These are phyloP conservation scores for Drosophila ezoana DNA, from an alignment of 2,888 invertebrate genomes.

Conservation along the genomic window DNA sequence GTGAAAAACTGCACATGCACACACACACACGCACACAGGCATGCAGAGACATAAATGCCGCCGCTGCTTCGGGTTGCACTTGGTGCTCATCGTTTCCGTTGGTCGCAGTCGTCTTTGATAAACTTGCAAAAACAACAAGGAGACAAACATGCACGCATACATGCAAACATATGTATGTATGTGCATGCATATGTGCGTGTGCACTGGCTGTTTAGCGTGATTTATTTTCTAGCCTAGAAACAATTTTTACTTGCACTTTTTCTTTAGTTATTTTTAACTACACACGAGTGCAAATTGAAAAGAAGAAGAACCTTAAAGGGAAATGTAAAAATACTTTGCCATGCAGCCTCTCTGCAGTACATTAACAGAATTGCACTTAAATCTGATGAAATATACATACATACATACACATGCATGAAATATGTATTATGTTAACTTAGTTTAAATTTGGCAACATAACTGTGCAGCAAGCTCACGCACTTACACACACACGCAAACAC, in stretches of 20 bases:
- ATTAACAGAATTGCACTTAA: conserved; percentile 16
- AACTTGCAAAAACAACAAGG: conserved; percentile 55
- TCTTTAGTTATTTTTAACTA: conserved; percentile 68
- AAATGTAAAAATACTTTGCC: conserved; percentile 73
- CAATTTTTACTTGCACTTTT: conserved; percentile 69
- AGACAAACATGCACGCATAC: conserved; percentile 24
- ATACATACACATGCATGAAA: not conserved
- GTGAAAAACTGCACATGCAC: conserved; percentile 58
- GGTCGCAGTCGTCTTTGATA: conserved; percentile 58
- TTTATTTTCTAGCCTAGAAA: conserved; percentile 79
- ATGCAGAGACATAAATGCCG: conserved; percentile 38
- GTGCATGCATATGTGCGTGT: conserved; percentile 1
- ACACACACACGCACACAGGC: conserved; percentile 6
- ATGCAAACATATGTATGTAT: conserved; percentile 10
- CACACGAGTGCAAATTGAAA: conserved; percentile 51
- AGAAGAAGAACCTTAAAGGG: conserved; percentile 51
- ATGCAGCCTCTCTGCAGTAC: conserved; percentile 24
- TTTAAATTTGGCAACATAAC: conserved; percentile 11
- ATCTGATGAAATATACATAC: conserved; percentile 6
- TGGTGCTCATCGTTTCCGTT: conserved; percentile 56
- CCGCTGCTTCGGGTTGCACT: conserved; percentile 64
- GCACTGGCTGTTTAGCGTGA: conserved; percentile 46
- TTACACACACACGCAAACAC: conserved; percentile 6
- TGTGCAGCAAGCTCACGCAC: conserved; percentile 3
- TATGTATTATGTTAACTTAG: not conserved